Evolutionary conservation across 2,113 vertebrate species (phyloP).

Genomic region (Gopherus flavomarginatus): DNA sequence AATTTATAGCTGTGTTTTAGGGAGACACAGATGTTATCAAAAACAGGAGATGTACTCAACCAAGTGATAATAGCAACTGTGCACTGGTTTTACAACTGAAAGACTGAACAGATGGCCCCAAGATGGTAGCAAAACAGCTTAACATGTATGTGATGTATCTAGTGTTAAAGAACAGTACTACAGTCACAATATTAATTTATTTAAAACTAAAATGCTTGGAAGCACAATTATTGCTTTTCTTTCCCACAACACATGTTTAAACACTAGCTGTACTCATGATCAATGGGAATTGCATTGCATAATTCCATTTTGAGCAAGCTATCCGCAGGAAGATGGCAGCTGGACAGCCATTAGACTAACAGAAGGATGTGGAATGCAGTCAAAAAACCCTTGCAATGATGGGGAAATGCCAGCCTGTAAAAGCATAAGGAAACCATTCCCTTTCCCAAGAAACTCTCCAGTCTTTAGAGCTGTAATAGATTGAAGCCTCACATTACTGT

Average conservation of each 20-base stretch:
- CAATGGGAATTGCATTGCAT: background rate
- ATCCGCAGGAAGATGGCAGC: background rate
- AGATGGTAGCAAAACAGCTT: background rate
- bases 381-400: background rate
- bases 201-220: background rate
- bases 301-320: background rate
- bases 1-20: background rate
- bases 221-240: background rate
- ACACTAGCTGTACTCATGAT: background rate
- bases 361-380: background rate
- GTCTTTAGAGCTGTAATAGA: fast-evolving
- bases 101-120: background rate
- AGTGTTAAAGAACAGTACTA: background rate
- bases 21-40: background rate
- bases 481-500: background rate
- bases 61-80: background rate
- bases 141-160: background rate
- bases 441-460: background rate
- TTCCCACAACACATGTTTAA: background rate
- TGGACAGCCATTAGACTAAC: background rate
- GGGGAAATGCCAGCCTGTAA: background rate
- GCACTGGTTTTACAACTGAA: background rate
- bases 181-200: background rate
- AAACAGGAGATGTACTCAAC: background rate
- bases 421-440: background rate